Percentiles rank a stretch among this genome's conserved stretches.
Conservation (phyloP, 2,113 vertebrate species). For the Callorhinus ursinus region DNA sequence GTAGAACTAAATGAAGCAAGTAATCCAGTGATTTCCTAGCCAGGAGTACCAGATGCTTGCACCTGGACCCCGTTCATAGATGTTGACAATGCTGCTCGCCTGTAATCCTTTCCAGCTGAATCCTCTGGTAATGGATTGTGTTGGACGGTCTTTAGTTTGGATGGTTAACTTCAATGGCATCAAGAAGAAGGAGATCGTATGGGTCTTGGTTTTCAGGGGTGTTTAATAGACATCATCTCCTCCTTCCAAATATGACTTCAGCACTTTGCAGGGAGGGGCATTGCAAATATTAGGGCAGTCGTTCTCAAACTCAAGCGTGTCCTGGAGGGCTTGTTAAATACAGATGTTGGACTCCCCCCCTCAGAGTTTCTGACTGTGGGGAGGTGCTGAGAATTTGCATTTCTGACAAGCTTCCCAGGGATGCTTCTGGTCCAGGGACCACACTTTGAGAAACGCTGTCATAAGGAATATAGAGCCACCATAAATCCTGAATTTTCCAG, state of each 20-base stretch:
- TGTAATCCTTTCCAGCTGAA: conserved; percentile 76
- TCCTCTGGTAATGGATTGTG: conserved; percentile 52
- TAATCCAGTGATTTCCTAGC: conserved; percentile 73
- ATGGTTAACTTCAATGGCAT: conserved; percentile 64
- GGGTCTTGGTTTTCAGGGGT: conserved; percentile 40
- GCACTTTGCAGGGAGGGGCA: background rate
- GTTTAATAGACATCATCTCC: conserved; percentile 53
- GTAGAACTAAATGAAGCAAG: conserved; percentile 72
- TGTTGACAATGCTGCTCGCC: conserved; percentile 54
- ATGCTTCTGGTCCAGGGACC: background rate
- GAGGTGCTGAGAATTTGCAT: background rate
- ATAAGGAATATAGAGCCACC: background rate
- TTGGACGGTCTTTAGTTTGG: conserved; percentile 49
- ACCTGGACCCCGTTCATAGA: conserved; percentile 68
- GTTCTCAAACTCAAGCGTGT: conserved; percentile 34
- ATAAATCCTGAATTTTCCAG: conserved; percentile 10
- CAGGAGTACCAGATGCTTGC: conserved; percentile 61
- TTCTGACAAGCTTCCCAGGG: background rate
- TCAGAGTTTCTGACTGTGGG: conserved; percentile 23
- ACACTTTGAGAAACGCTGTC: conserved; percentile 17
- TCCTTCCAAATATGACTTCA: conserved; percentile 51
- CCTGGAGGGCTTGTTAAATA: conserved; percentile 15
- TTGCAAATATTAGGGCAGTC: background rate
- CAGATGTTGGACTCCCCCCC: background rate
- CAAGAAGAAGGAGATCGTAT: conserved; percentile 32